phyloP scores from a whole-genome alignment of 2,113 vertebrate species.

The Sceloporus undulatus region DNA sequence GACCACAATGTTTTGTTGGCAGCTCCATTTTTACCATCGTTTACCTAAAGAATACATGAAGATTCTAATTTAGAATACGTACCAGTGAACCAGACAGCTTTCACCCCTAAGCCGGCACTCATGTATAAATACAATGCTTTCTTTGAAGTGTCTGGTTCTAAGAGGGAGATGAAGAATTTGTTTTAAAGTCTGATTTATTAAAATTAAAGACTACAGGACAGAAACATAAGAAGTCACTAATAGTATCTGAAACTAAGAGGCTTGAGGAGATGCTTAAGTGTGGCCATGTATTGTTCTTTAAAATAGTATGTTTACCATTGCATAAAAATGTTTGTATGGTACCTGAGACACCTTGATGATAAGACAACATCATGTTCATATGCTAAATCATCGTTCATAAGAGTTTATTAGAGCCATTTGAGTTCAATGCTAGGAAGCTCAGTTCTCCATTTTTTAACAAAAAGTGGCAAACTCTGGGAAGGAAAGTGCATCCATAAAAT shows the following conservation, averaged over 20 bases:
- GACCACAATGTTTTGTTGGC: neutral
- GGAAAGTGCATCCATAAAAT: too few relatives aligned
- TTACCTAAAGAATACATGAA: neutral
- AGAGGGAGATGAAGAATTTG: conserved; percentile 57
- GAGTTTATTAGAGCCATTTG: neutral
- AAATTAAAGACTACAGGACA: conserved; percentile 36
- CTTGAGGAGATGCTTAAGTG: conserved; percentile 11
- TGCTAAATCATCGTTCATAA: neutral
- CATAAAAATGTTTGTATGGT: neutral
- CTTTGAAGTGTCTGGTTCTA: conserved; percentile 93
- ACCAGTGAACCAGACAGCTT: conserved; percentile 95
- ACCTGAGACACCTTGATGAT: neutral
- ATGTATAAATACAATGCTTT: conserved; percentile 95
- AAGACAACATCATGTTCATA: neutral
- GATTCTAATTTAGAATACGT: conserved; percentile 49
- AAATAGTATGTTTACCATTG: too few relatives aligned
- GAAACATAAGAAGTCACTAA: conserved; percentile 29
- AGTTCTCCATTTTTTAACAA: neutral
- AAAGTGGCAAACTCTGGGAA: neutral
- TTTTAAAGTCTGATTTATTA: conserved; percentile 61
- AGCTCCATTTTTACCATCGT: neutral
- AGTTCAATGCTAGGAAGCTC: neutral
- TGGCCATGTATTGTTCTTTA: conserved; percentile 36
- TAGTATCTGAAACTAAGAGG: conserved; percentile 32
- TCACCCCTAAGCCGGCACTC: conserved; percentile 90